A percentile compares a stretch with the other conserved stretches of the same genome.
Conservation (phyloP, 1,140 invertebrate species). For the Lasioglossum albipes region DNA sequence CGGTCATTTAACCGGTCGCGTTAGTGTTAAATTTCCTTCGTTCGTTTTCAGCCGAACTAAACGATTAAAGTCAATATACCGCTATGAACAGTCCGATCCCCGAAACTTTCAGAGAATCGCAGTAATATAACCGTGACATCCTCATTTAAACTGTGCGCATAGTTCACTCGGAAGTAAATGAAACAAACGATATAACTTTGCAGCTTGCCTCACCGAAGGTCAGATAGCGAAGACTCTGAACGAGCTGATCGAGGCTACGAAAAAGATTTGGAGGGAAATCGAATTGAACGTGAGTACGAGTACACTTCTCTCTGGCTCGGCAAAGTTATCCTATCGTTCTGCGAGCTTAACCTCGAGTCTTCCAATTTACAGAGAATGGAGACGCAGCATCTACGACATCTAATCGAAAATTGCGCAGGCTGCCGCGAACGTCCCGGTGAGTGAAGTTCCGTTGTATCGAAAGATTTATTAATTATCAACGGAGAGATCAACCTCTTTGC, state of each 20-base stretch:
- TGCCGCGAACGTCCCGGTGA: conserved; percentile 77
- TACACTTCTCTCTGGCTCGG: too few relatives aligned
- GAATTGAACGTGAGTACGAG: conserved; percentile 62
- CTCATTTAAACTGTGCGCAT: too few relatives aligned
- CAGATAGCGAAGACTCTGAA: conserved; percentile 85
- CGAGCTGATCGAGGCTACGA: conserved; percentile 87
- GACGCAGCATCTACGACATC: conserved; percentile 84
- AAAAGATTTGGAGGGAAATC: conserved; percentile 74
- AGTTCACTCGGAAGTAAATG: too few relatives aligned
- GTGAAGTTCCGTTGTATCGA: conserved; percentile 66
- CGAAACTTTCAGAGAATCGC: too few relatives aligned
- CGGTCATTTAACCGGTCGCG: too few relatives aligned
- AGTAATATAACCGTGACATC: too few relatives aligned
- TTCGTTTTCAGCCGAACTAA: too few relatives aligned
- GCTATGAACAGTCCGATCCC: too few relatives aligned
- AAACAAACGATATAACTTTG: conserved; percentile 50
- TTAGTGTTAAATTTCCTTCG: too few relatives aligned
- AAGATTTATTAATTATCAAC: conserved; percentile 13
- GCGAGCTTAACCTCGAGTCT: neutral
- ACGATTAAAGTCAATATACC: too few relatives aligned
- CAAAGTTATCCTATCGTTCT: too few relatives aligned
- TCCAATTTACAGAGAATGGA: conserved; percentile 83
- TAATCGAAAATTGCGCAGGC: conserved; percentile 89
- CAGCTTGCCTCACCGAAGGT: conserved; percentile 81
- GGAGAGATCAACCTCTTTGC: conserved; percentile 4